Conservation (phyloP, 2,113 vertebrate genomes). For the Elgaria multicarinata region DNA sequence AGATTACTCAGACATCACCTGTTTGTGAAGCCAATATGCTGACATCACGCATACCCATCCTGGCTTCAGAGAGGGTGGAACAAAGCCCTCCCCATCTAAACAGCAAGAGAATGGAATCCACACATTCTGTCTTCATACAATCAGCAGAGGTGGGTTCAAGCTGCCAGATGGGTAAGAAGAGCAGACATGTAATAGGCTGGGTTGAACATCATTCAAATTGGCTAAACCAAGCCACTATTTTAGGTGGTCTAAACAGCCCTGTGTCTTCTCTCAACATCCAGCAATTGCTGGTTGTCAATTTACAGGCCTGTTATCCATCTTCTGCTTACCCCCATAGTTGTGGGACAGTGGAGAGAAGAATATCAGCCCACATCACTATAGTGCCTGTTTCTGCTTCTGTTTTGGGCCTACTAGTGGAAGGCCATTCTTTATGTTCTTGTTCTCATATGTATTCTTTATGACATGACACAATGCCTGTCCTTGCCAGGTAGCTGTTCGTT, state of each 20-base stretch:
- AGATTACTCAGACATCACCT: background rate
- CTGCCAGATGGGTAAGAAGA: background rate
- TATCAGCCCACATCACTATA: background rate
- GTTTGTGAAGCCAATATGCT: background rate
- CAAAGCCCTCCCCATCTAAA: background rate
- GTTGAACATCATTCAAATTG: background rate
- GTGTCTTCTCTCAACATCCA: background rate
- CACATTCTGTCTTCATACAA: background rate
- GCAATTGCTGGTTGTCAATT: background rate
- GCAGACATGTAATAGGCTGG: background rate
- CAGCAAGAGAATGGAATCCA: background rate
- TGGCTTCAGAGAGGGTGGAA: background rate
- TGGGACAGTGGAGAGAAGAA: background rate
- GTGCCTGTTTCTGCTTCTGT: background rate
- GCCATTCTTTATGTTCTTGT: background rate
- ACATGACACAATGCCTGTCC: constrained; percentile 35
- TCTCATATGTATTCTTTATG: background rate
- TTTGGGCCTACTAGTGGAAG: background rate
- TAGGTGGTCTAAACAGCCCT: background rate
- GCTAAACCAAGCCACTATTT: no score
- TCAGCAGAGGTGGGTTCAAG: background rate
- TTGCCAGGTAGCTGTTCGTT: constrained; percentile 71
- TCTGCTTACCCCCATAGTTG: background rate
- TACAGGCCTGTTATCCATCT: background rate
- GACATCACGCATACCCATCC: background rate